These are phyloP conservation scores for Corynorhinus townsendii DNA, from an alignment of 2,113 vertebrate species.

Conservation along the genomic window DNA sequence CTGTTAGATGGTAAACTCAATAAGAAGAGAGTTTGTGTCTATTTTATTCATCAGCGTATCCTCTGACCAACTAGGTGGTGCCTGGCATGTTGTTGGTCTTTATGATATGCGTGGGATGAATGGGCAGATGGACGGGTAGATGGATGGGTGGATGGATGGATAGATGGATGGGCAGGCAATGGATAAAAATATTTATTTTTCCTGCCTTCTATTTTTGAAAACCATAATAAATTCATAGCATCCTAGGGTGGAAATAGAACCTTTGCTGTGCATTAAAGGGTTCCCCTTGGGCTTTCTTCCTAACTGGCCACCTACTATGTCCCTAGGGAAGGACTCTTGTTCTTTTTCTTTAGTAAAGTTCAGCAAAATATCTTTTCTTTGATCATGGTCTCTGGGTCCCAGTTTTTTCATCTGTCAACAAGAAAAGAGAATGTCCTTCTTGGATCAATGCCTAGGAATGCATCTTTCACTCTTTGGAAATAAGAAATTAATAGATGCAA, in stretches of 20 bases:
- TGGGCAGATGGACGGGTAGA: background rate
- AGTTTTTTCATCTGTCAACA: background rate
- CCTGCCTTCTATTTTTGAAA: background rate
- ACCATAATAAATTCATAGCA: background rate
- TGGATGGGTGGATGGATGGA: background rate
- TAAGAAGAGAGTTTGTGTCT: background rate
- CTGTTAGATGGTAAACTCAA: background rate
- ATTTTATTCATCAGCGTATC: background rate
- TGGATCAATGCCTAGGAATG: background rate
- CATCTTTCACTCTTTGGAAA: background rate
- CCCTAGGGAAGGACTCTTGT: background rate
- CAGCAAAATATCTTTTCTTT: background rate
- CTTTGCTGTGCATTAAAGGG: background rate
- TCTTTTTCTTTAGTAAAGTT: background rate
- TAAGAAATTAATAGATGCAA: background rate
- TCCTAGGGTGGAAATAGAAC: background rate
- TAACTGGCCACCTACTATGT: background rate
- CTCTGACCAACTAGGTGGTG: background rate
- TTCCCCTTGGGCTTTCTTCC: background rate
- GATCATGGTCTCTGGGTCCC: background rate
- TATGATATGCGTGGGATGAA: background rate
- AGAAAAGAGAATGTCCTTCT: background rate
- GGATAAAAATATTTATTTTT: slow-evolving; percentile 5
- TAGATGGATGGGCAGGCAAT: background rate
- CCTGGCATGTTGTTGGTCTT: background rate